Evolutionary conservation across 2,888 invertebrate species (phyloP).

Genomic region (Subacronicta megacephala): DNA sequence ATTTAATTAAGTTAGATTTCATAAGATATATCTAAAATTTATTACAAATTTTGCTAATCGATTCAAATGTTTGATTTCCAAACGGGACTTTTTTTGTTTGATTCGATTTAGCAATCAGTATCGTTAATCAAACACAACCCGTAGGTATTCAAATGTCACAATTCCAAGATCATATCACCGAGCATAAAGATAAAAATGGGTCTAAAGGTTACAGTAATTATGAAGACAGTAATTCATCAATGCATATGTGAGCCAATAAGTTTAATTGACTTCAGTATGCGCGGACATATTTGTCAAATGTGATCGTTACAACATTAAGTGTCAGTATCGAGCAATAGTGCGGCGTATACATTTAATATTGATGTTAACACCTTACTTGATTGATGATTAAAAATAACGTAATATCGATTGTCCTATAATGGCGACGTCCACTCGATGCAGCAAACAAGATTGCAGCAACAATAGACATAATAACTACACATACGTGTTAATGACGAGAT

Average conservation of each 20-base stretch:
- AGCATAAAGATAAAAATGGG: constrained; percentile 9
- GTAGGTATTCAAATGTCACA: constrained; percentile 26
- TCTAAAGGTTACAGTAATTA: constrained; percentile 54
- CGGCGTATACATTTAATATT: constrained; percentile 45
- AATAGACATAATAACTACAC: constrained; percentile 54
- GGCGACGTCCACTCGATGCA: constrained; percentile 49
- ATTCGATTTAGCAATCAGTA: constrained; percentile 38
- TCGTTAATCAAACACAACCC: constrained; percentile 45
- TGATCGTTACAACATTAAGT: constrained; percentile 61
- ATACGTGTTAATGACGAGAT: constrained; percentile 74
- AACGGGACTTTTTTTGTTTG: constrained; percentile 20
- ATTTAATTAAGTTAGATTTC: too few species aligned
- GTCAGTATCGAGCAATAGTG: constrained; percentile 54
- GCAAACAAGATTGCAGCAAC: constrained; percentile 54
- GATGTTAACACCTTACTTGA: constrained; percentile 64
- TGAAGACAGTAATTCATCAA: constrained; percentile 49
- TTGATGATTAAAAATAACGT: constrained; percentile 76
- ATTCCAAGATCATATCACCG: constrained; percentile 29
- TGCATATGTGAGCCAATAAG: constrained; percentile 29
- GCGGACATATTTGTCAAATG: constrained; percentile 63
- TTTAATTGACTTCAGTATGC: constrained; percentile 55
- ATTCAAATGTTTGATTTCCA: not conserved
- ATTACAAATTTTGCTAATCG: too few species aligned
- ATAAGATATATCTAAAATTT: too few species aligned
- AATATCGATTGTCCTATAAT: constrained; percentile 65